phyloP scores from a whole-genome alignment of 2,888 invertebrate genomes.

The Fragum fragum region DNA sequence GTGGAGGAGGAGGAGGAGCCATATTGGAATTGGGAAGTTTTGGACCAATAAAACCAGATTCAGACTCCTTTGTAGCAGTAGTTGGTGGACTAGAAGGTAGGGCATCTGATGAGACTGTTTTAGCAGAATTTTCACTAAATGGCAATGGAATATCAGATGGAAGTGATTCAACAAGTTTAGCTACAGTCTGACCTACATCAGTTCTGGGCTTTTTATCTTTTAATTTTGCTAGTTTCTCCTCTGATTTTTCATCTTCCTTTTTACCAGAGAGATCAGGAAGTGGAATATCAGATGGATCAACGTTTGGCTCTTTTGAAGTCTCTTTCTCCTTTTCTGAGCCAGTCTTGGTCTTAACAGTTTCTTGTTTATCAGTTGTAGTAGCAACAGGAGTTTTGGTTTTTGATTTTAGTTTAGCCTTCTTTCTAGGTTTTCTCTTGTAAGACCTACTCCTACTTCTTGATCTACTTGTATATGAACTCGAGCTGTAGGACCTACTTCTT shows the following conservation, averaged over 20 bases:
- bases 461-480: slow-evolving; percentile 67
- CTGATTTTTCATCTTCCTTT: slow-evolving; percentile 68
- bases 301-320: slow-evolving; percentile 57
- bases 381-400: not conserved
- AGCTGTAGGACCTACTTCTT: slow-evolving; percentile 72
- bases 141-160: slow-evolving; percentile 70
- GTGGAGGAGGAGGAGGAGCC: slow-evolving; percentile 63
- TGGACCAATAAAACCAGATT: slow-evolving; percentile 65
- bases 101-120: slow-evolving; percentile 59
- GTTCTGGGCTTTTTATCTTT: slow-evolving; percentile 73
- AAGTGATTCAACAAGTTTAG: slow-evolving; percentile 62
- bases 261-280: slow-evolving; percentile 74
- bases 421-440: slow-evolving; percentile 54
- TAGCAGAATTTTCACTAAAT: slow-evolving; percentile 60
- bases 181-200: slow-evolving; percentile 66
- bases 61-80: slow-evolving; percentile 53
- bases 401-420: slow-evolving; percentile 36
- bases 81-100: slow-evolving; percentile 56
- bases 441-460: slow-evolving; percentile 67
- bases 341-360: slow-evolving; percentile 52
- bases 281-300: slow-evolving; percentile 79
- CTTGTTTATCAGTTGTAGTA: slow-evolving; percentile 24
- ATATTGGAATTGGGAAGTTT: slow-evolving; percentile 57
- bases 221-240: slow-evolving; percentile 69
- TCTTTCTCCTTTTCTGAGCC: slow-evolving; percentile 53